Evolutionary conservation across 2,888 invertebrate genomes (phyloP).

Genomic region (Phytoseiulus persimilis): DNA sequence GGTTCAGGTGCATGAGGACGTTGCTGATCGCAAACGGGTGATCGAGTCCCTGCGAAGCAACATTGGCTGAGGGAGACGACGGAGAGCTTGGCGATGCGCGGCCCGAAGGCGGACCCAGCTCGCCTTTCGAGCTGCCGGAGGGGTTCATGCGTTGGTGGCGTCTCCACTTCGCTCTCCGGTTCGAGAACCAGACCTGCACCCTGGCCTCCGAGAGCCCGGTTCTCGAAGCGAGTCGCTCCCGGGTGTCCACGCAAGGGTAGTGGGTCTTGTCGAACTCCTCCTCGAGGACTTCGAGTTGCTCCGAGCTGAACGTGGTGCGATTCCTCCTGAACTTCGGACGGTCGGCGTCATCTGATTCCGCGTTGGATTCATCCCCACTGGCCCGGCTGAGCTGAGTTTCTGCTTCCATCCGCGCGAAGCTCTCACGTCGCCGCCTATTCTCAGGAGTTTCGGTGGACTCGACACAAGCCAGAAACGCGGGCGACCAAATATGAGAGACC

Average conservation of each 20-base stretch:
- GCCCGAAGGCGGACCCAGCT: not conserved
- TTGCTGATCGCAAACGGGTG: constrained; percentile 22
- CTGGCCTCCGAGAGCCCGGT: constrained; percentile 85
- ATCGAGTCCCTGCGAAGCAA: not conserved
- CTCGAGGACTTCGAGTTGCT: constrained; percentile 84
- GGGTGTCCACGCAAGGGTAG: constrained; percentile 86
- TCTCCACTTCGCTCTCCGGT: constrained; percentile 97
- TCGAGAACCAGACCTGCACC: constrained; percentile 99
- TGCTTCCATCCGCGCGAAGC: not conserved
- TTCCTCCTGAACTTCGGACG: constrained; percentile 87
- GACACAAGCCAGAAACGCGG: not conserved
- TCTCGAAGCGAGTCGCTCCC: constrained; percentile 79
- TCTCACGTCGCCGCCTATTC: not conserved
- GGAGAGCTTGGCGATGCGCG: not conserved
- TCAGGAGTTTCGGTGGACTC: too few species aligned
- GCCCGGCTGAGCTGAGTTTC: not conserved
- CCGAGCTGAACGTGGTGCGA: constrained; percentile 84
- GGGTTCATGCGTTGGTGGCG: constrained; percentile 80
- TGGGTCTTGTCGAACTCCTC: constrained; percentile 92
- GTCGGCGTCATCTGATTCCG: constrained; percentile 53
- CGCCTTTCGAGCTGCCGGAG: not conserved
- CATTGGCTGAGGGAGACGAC: not conserved
- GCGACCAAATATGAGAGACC: not conserved
- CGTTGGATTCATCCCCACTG: constrained; percentile 41
- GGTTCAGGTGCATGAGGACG: not conserved